Evolutionary conservation across 2,888 invertebrate genomes (phyloP).

Genomic region (Ryuthela nishihirai): DNA sequence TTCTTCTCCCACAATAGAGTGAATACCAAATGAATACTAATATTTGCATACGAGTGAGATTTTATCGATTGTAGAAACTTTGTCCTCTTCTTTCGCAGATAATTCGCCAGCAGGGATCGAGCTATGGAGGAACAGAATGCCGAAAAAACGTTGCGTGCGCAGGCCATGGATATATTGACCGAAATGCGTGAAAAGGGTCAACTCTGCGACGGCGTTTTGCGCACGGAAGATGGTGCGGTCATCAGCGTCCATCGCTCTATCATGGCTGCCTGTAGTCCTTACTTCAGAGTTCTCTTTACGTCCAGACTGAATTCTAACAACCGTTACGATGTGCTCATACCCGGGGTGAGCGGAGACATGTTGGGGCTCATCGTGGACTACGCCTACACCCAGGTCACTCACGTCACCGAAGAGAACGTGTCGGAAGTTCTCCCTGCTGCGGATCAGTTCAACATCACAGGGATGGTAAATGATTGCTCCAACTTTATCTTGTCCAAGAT

Average conservation of each 20-base stretch:
- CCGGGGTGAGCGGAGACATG: constrained; percentile 71
- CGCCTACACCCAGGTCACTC: constrained; percentile 75
- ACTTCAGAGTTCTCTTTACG: constrained; percentile 83
- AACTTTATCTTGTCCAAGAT: constrained; percentile 67
- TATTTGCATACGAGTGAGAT: no score
- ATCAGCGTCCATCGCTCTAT: constrained; percentile 58
- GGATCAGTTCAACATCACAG: constrained; percentile 81
- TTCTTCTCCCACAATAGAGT: no score
- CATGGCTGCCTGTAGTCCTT: constrained; percentile 81
- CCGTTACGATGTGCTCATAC: constrained; percentile 67
- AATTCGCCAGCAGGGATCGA: no score
- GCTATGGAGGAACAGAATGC: no score
- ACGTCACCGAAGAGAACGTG: constrained; percentile 72
- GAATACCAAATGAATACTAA: no score
- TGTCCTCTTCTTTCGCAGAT: no score
- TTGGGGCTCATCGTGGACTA: constrained; percentile 76
- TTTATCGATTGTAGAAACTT: no score
- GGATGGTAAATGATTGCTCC: constrained; percentile 75
- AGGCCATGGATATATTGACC: not conserved
- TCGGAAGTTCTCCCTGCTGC: constrained; percentile 72
- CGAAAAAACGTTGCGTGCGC: no score
- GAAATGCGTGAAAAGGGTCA: not conserved
- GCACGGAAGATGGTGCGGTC: constrained; percentile 11
- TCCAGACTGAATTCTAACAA: constrained; percentile 68
- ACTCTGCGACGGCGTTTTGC: constrained; percentile 9